Evolutionary conservation across 2,113 vertebrate genomes (phyloP).

Genomic region (Prionailurus viverrinus): DNA sequence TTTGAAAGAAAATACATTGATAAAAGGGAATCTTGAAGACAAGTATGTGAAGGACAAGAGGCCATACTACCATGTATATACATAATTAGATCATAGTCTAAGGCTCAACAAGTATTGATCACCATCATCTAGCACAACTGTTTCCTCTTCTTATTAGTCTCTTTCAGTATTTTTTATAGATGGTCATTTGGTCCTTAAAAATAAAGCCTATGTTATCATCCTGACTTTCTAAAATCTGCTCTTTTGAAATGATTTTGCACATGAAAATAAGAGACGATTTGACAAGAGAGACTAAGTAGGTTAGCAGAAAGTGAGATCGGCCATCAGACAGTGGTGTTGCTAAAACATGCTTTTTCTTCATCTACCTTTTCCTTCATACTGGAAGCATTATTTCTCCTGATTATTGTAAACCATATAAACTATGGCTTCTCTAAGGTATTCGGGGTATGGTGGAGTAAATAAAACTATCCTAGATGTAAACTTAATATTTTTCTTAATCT

Average conservation of each 20-base stretch:
- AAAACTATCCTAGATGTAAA: not conserved
- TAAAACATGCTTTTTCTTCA: not conserved
- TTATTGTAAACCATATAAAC: not conserved
- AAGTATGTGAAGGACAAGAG: accelerated
- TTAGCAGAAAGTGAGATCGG: not conserved
- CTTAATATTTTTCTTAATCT: not conserved
- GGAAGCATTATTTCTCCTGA: not conserved
- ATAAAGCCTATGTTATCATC: not conserved
- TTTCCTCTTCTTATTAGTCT: not conserved
- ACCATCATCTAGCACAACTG: not conserved
- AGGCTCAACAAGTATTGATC: not conserved
- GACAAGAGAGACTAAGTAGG: not conserved
- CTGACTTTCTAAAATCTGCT: not conserved
- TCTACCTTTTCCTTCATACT: not conserved
- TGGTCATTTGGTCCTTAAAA: not conserved
- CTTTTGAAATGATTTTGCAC: not conserved
- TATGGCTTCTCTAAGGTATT: not conserved
- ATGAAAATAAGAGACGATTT: not conserved
- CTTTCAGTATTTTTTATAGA: not conserved
- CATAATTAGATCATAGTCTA: not conserved
- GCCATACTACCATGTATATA: not conserved
- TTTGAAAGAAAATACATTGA: not conserved
- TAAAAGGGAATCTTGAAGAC: not conserved
- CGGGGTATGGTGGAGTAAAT: not conserved
- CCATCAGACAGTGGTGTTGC: not conserved